A percentile compares a stretch with the other conserved stretches of the same genome.
Conservation (phyloP, 1,140 invertebrate genomes). For the Gryllus bimaculatus region DNA sequence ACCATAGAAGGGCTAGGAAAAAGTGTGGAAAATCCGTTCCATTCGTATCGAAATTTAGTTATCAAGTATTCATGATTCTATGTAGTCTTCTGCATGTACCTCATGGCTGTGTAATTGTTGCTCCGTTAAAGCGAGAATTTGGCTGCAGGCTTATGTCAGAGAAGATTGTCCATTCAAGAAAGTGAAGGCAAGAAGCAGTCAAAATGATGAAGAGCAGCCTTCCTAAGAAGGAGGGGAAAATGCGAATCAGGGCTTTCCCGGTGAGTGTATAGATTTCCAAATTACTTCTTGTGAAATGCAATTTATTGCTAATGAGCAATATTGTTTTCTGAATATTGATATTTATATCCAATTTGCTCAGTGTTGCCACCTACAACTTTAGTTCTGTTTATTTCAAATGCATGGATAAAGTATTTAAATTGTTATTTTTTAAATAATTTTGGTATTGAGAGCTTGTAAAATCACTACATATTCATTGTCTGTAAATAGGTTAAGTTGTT, state of each 20-base stretch:
- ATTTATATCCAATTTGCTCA: too few relatives aligned
- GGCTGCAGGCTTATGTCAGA: slow-evolving; percentile 13
- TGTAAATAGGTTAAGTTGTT: too few relatives aligned
- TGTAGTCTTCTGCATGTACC: background rate
- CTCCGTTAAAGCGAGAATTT: slow-evolving; percentile 9
- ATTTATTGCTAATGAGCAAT: too few relatives aligned
- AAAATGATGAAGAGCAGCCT: slow-evolving; percentile 62
- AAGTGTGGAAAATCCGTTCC: background rate
- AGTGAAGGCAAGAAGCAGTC: slow-evolving; percentile 9
- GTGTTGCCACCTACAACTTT: too few relatives aligned
- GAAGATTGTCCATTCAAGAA: slow-evolving; percentile 2
- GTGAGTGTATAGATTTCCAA: slow-evolving; percentile 51
- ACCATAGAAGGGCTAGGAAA: background rate
- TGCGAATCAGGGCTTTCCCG: slow-evolving; percentile 94
- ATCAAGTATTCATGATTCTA: slow-evolving; percentile 9
- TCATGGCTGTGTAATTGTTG: slow-evolving; percentile 9
- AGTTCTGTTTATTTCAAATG: too few relatives aligned
- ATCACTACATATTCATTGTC: too few relatives aligned
- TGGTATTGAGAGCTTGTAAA: too few relatives aligned
- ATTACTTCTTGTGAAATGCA: background rate
- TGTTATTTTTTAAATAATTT: too few relatives aligned
- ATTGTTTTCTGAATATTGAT: too few relatives aligned
- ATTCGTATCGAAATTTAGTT: background rate
- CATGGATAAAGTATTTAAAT: too few relatives aligned
- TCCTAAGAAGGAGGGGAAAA: slow-evolving; percentile 86